Base-by-base conservation (phyloP, 2,888 invertebrate genomes). In the Neoascia interrupta region DNA sequence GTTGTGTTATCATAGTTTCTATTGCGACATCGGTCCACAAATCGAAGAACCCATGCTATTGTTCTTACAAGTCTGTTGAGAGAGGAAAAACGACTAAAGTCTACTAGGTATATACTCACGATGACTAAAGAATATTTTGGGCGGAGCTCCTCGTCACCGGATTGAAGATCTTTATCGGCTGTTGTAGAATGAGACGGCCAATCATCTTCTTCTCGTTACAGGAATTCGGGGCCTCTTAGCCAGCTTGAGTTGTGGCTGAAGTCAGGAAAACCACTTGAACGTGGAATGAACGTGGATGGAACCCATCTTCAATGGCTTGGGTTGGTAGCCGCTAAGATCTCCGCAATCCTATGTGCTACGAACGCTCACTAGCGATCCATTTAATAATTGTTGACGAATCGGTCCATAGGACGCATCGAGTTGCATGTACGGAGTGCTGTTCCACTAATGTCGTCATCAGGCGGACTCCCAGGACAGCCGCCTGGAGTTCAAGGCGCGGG, bases 351-450 rank as follows among this genome's bases (percentile, higher is more conserved):
- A 31, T 63, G 54, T 10, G 69, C 76, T 1, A 76, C 53, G 26
- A 54, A 75, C 21, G 54, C 56, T 11, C 61, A 53, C 23, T 82
- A 80, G 26, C 76, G 81, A 84, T 60, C 83, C 83, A 83, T 16
- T 66, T 56, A 11, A 83, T 18, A 2, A 72, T 53, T 3, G 64
- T 74, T 37, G 43, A 45, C 13, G 63, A 49, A 11, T 79, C 66
- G 31, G 23, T 47, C 66, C 64, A 72, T 3, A 70, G 34, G n/a
- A 58, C 13, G 8, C 4, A n/a, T 26, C 8, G 4, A 11, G 31
- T n/a, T 6, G 8, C 31, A 8, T 31, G 10, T n/a, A 31, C 10
- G n/a, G 31, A 31, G n/a, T 61, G 47, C 15, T 36, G 47, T 6
- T 47, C 21, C 5, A 61, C 15, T 6, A 61, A 16, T 1, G 37